Conservation (phyloP, 2,888 invertebrate species). For the Ametastegia equiseti region DNA sequence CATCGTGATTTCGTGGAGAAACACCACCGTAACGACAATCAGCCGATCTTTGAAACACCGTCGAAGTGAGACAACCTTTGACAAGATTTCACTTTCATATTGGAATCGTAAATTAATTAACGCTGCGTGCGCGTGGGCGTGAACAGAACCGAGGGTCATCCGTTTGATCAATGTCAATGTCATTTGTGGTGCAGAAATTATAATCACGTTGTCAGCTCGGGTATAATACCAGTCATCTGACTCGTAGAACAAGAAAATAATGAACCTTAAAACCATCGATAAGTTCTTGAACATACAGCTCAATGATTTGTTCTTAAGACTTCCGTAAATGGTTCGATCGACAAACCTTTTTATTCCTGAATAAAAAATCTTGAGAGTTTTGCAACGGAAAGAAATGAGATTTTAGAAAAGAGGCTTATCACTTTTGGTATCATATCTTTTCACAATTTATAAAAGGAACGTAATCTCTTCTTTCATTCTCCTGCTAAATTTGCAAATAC, state of each 20-base stretch:
- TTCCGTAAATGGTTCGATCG: neutral
- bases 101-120: conserved; percentile 14
- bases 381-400: no score
- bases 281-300: neutral
- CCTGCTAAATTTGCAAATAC: neutral
- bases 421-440: no score
- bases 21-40: neutral
- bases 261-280: neutral
- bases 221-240: neutral
- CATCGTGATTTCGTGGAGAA: neutral
- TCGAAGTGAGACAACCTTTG: neutral
- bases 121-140: conserved; percentile 1
- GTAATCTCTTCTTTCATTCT: neutral
- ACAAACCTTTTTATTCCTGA: no score
- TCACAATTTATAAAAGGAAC: neutral
- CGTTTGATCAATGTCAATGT: conserved; percentile 24
- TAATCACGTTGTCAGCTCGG: neutral
- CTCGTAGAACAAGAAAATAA: neutral
- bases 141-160: neutral
- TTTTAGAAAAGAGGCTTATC: no score
- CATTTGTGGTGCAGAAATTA: conserved; percentile 1
- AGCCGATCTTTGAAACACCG: neutral
- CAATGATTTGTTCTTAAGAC: neutral
- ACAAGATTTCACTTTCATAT: neutral
- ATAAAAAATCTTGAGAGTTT: no score